Base-by-base conservation (phyloP, 2,888 invertebrate genomes). In the Sinohyriopsis cumingii region DNA sequence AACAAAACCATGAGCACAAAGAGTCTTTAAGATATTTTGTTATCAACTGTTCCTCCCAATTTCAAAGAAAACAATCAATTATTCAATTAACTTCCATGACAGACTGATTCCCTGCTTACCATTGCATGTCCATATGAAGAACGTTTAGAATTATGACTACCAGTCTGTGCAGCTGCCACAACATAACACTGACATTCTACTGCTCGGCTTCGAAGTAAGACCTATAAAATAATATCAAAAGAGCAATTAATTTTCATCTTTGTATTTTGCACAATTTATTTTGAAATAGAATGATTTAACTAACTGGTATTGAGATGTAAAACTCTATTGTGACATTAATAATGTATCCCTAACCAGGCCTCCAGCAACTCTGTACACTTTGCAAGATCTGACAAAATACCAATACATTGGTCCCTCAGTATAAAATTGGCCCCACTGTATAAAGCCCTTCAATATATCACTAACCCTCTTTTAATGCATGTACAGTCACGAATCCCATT, bases 131-230 rank as follows among this genome's bases (percentile, higher is more conserved):
- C 99, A 92, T 95, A 98, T 0, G 97, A 97, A 28, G 92, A 92
- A 28, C 99, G 92, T 83, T 97, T 97, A 0, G 91, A 89, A 88
- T 97, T 97, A 87, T 99, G 98, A 22, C 91, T 90, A 0, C 98
- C 98, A 6, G 93, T 93, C 90, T 99, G 99, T 0, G 98, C 99
- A 0, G 99, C 95, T 0, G 98, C 98, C 62, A 99, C 91, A 0
- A 99, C 97, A 91, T 95, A 99, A 83, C 97, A 97, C 89, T 99
- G 99, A 81, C 94, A 97, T 90, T 99, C 99, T 87, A 99, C 96
- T 0, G 99, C 99, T 78, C 98, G 92, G 0, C 95, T 93, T 77
- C 96, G 93, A 53, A 99, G 91, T 56, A 99, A 89, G 0, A 94
- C 88, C 91, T 91, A 72, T 9, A 76, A 76, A 56, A 64, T 57